These are phyloP conservation scores for Pristionchus japonicus DNA, from an alignment of 2,888 invertebrate species.

Conservation along the genomic window DNA sequence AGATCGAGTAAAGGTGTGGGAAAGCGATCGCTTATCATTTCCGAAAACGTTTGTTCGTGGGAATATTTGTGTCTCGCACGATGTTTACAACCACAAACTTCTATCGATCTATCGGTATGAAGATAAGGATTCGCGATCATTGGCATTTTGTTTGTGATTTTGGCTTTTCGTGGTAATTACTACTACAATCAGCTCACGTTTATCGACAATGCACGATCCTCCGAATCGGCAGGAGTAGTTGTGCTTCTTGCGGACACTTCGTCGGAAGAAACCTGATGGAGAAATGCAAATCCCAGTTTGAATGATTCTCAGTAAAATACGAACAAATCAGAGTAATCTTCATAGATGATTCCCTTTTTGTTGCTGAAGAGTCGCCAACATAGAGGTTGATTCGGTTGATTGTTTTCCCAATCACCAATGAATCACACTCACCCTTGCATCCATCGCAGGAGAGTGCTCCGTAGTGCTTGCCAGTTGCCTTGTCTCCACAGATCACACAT, in stretches of 20 bases:
- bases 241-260: slow-evolving; percentile 73
- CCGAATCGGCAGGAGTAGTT: slow-evolving; percentile 72
- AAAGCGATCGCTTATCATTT: not conserved
- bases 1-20: not conserved
- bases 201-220: slow-evolving; percentile 72
- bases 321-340: no score
- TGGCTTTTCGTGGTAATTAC: no score
- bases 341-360: no score
- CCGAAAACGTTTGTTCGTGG: not conserved
- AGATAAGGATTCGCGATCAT: no score
- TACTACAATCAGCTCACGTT: slow-evolving; percentile 67
- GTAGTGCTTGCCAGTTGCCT: slow-evolving; percentile 73
- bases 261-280: slow-evolving; percentile 72
- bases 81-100: no score
- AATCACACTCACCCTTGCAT: slow-evolving; percentile 63
- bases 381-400: not conserved
- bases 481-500: slow-evolving; percentile 70
- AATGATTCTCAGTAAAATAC: no score
- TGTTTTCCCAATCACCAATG: not conserved
- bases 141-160: no score
- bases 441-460: slow-evolving; percentile 72
- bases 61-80: not conserved
- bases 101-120: no score
- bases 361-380: not conserved
- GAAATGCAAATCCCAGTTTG: no score